These are phyloP conservation scores for Cardiocondyla obscurior DNA, from an alignment of 1,140 invertebrate species.

Conservation along the genomic window DNA sequence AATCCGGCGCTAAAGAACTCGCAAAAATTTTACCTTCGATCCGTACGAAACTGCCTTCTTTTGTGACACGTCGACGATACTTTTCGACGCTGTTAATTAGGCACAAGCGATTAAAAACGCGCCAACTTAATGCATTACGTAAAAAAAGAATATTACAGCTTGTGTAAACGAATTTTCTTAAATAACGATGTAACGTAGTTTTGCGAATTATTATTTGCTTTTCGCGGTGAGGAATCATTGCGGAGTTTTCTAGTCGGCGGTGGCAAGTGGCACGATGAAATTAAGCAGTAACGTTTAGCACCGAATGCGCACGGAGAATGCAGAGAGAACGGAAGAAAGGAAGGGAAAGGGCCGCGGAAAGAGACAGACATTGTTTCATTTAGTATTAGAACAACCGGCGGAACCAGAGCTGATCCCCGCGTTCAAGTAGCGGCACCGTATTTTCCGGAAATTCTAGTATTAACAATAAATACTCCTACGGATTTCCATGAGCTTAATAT, in stretches of 20 bases:
- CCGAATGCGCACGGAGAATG: conserved; percentile 3
- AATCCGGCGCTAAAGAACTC: neutral
- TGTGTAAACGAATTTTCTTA: neutral
- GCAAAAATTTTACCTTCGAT: conserved; percentile 12
- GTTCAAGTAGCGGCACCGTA: conserved; percentile 3
- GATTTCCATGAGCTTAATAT: conserved; percentile 29
- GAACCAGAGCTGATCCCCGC: conserved; percentile 18
- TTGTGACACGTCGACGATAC: neutral
- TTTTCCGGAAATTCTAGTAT: conserved; percentile 9
- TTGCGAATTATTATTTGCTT: neutral
- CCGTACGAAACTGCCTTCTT: neutral
- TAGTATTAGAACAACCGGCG: conserved; percentile 20
- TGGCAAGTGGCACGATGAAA: neutral
- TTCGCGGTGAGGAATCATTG: neutral
- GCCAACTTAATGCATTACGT: neutral
- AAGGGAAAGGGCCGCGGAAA: neutral
- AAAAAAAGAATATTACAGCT: neutral
- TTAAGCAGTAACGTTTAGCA: conserved; percentile 9
- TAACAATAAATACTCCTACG: conserved; percentile 36
- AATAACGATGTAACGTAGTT: neutral
- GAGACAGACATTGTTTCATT: conserved; percentile 12
- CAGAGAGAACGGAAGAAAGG: neutral
- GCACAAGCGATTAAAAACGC: neutral
- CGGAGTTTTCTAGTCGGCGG: neutral
- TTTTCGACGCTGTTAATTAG: conserved; percentile 26